Conservation (phyloP, 2,797 vertebrate species). For the Psittacula echo region DNA sequence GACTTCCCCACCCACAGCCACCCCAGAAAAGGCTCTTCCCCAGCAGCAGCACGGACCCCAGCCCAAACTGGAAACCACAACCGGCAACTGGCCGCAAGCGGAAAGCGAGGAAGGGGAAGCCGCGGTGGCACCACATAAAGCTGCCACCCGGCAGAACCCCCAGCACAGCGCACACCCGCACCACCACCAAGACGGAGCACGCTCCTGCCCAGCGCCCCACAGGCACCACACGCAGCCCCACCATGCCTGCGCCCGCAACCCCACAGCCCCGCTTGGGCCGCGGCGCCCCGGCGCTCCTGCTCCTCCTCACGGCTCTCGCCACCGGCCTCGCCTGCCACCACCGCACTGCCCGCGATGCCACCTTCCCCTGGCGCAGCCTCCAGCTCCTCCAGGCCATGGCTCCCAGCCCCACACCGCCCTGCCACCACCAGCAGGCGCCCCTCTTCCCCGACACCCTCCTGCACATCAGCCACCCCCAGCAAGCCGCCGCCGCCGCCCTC, state of each 20-base stretch:
- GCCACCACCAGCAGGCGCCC: background rate
- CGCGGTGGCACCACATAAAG: too few species aligned
- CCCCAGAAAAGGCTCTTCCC: too few species aligned
- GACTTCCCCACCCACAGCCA: too few species aligned
- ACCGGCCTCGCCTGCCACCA: background rate
- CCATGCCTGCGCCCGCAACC: background rate
- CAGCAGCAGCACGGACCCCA: too few species aligned
- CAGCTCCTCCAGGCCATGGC: background rate
- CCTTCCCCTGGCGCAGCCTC: background rate
- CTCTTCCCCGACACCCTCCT: background rate
- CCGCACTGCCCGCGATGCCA: fast-evolving
- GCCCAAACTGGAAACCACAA: too few species aligned
- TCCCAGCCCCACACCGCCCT: fast-evolving
- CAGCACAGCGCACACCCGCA: too few species aligned
- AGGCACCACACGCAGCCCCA: background rate
- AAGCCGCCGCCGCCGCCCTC: background rate
- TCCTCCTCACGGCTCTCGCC: background rate
- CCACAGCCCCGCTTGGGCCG: fast-evolving
- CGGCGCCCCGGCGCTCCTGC: background rate
- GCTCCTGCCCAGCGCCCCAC: too few species aligned
- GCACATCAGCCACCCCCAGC: background rate
- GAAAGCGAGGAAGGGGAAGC: too few species aligned
- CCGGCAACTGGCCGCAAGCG: too few species aligned
- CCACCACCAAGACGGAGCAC: too few species aligned
- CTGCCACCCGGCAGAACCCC: too few species aligned